Base-by-base conservation (phyloP, 2,888 invertebrate species). In the Oligia latruncula region DNA sequence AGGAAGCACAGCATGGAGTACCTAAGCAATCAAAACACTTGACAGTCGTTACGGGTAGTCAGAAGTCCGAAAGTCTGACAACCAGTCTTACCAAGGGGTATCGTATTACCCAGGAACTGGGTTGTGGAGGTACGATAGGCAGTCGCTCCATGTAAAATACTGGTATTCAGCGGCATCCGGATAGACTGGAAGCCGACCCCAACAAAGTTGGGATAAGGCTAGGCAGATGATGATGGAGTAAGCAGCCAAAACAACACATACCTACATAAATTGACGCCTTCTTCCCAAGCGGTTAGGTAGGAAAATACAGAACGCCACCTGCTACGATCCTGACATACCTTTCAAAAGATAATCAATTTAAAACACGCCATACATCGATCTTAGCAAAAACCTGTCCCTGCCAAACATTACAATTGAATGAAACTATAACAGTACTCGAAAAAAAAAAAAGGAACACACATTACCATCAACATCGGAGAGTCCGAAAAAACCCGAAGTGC, bases 401-500 rank as follows among this genome's bases (percentile, higher is more conserved):
- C 4, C 15, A 58, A 70, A 60, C 52, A 79, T 81, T 78, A 78
- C 81, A 89, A 86, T 85, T 84, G 86, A 88, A 89, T 88, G 81
- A 74, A 82, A 86, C 72, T 70, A 72, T 84, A 86, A 88, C 88
- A 71, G 89, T 85, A 87, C 81, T 77, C 40, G 67, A 73, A 78
- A 52, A 78, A 71, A 72, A 82, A 75, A 82, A 75, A 72, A 76
- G 23, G 29, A n/a, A 65, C 43, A 20, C 55, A 71, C 66, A 78
- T 89, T 76, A 85, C 83, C 82, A 85, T 88, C 70, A 55, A 35
- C 68, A 82, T 78, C 80, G 83, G 74, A 76, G 81, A 71, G 66
- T 60, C 67, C 67, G 60, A 73, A 87, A 88, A 88, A 88, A 89
- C 79, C 70, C 80, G 77, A 80, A 73, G 77, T 73, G 72, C 77